These are phyloP conservation scores for Lophotis ruficrista DNA, from an alignment of 2,113 vertebrate species.

Conservation along the genomic window DNA sequence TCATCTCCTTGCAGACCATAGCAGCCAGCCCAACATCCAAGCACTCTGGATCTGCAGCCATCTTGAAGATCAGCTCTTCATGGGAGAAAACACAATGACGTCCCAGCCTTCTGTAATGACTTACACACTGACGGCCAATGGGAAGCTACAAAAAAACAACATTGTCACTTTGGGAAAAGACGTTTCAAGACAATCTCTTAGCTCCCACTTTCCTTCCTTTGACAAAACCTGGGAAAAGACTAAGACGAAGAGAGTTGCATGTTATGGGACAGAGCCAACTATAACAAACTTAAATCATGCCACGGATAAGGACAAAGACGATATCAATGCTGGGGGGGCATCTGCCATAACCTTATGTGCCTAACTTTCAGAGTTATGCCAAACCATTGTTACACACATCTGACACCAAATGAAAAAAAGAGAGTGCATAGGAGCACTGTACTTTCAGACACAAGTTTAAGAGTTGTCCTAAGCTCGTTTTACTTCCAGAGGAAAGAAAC, in stretches of 20 bases:
- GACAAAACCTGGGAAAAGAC: background rate
- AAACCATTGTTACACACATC: background rate
- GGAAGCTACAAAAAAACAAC: constrained; percentile 73
- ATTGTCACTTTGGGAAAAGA: background rate
- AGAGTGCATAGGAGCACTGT: rapidly evolving
- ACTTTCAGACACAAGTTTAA: background rate
- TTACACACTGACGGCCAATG: constrained; percentile 94
- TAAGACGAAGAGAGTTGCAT: background rate
- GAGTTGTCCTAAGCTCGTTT: background rate
- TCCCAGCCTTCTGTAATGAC: constrained; percentile 90
- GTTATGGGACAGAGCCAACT: background rate
- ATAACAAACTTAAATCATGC: background rate
- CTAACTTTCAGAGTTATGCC: background rate
- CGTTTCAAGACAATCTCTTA: background rate
- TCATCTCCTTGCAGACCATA: constrained; percentile 92
- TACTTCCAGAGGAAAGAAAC: background rate
- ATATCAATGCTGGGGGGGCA: background rate
- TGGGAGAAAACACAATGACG: constrained; percentile 98
- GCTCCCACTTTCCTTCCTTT: background rate
- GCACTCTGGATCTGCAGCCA: constrained; percentile 95
- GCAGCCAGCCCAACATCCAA: constrained; percentile 96
- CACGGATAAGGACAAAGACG: background rate
- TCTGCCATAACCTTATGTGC: background rate
- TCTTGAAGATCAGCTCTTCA: constrained; percentile 97
- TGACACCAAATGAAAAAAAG: background rate